Evolutionary conservation across 2,113 vertebrate genomes (phyloP).

Genomic region (Ictidomys tridecemlineatus): DNA sequence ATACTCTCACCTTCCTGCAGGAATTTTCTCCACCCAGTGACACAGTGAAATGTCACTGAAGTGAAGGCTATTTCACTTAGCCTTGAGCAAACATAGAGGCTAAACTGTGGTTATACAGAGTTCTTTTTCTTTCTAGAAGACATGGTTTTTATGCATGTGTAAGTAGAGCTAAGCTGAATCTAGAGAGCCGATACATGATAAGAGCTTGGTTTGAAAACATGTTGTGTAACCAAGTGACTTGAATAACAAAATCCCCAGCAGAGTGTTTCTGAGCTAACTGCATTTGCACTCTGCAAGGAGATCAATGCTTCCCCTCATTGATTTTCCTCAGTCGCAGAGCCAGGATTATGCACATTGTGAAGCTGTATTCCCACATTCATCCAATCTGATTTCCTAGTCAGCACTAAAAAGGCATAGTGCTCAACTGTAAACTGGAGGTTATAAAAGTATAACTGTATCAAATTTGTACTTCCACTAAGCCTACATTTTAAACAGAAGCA

Average conservation of each 20-base stretch:
- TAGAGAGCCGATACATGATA: slow-evolving; percentile 82
- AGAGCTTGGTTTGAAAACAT: slow-evolving; percentile 87
- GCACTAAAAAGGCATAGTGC: slow-evolving; percentile 83
- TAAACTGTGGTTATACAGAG: slow-evolving; percentile 75
- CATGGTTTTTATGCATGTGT: slow-evolving; percentile 62
- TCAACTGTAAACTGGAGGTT: slow-evolving; percentile 84
- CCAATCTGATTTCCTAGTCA: slow-evolving; percentile 86
- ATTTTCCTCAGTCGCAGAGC: slow-evolving; percentile 86
- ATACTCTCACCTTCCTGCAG: slow-evolving; percentile 76
- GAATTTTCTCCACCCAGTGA: slow-evolving; percentile 81
- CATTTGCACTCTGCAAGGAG: slow-evolving; percentile 88
- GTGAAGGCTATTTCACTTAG: slow-evolving; percentile 86
- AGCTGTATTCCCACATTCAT: slow-evolving; percentile 85
- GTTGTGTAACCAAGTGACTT: slow-evolving; percentile 85
- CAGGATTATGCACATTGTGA: slow-evolving; percentile 86
- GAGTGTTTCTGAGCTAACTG: slow-evolving; percentile 86
- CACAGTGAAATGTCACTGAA: slow-evolving; percentile 87
- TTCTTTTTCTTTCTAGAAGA: slow-evolving; percentile 81
- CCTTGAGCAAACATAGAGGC: slow-evolving; percentile 85
- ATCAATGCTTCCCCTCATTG: slow-evolving; percentile 89
- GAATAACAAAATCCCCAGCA: slow-evolving; percentile 89
- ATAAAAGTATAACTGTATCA: slow-evolving; percentile 82
- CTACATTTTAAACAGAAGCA: slow-evolving; percentile 79
- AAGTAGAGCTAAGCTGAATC: slow-evolving; percentile 77
- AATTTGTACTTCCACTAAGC: slow-evolving; percentile 75